A percentile compares a stretch with the other conserved stretches of the same genome.
phyloP scores from a whole-genome alignment of 2,113 vertebrate genomes.

The Oreochromis aureus region DNA sequence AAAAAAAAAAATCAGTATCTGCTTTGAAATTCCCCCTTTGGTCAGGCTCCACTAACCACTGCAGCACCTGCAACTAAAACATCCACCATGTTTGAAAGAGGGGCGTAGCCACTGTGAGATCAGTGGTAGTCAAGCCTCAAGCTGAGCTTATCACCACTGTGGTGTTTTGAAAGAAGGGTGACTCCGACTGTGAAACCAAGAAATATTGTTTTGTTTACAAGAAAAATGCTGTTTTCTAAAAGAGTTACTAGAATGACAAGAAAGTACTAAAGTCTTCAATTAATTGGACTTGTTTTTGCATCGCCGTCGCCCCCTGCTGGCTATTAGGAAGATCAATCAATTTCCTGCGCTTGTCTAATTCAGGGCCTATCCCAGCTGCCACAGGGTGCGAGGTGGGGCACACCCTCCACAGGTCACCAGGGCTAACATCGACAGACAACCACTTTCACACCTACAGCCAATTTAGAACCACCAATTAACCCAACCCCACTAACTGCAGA shows the following conservation, averaged over 20 bases:
- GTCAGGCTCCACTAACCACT: not conserved
- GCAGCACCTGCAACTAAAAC: not conserved
- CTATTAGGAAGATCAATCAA: not conserved
- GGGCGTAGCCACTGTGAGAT: not conserved
- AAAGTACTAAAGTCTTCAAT: not conserved
- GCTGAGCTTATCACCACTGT: not conserved
- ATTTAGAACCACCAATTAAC: not conserved
- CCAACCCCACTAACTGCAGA: not conserved
- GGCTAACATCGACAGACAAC: accelerated
- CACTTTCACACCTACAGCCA: not conserved
- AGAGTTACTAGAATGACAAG: not conserved
- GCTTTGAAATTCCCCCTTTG: not conserved
- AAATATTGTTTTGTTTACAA: not conserved
- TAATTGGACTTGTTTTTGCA: not conserved
- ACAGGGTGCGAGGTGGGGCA: not conserved
- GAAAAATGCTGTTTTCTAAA: not conserved
- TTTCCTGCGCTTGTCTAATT: not conserved
- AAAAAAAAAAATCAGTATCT: not conserved
- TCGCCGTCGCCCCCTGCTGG: accelerated
- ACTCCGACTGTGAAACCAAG: not conserved
- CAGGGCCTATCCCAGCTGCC: not conserved
- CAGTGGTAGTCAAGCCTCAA: not conserved
- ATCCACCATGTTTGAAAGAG: not conserved
- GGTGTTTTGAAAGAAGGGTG: not conserved
- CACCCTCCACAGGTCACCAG: not conserved